Evolutionary conservation across 2,113 vertebrate species (phyloP), one percentile per base, ranked within the genome.

Genomic region (Laterallus jamaicensis): DNA sequence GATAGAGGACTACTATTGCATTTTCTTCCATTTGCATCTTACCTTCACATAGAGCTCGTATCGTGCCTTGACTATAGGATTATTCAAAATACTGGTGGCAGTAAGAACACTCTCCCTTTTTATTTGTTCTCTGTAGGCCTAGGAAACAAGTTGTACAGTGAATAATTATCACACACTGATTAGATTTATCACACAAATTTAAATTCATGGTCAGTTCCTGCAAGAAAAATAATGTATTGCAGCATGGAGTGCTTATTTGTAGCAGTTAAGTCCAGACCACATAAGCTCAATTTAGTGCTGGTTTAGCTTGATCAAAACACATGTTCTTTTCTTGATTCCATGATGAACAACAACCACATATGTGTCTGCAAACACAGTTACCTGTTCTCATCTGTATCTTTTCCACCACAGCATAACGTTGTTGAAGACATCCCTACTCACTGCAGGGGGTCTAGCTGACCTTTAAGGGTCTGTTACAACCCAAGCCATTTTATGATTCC

Each of bases 11-110:
- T 39, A 55, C 17, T 21, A 28, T 5, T 58, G 37, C 69, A 63
- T 67, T 59, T 49, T n/a, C 69, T 80, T 44, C 35, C 39, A 86
- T n/a, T 40, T 37, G 77, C 54, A 93, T 49, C 98, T 98, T 98
- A 99, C 98, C 98, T 99, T 99, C 70, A 99, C 97, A 92, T 98
- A 99, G 44, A 98, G 98, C 78, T 99, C 98, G 5, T 98, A 99
- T 49, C 98, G 97, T 28, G 98, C 98, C 84, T 98, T 99, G 89
- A 99, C 98, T 92, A 98, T 98, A 64, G 98, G 98, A 94, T 99
- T 99, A 96, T 99, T 99, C 97, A 99, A 97, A 89, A 99, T 99
- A 95, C 98, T 99, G 88, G 98, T 98, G 93, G 98, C 98, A 82
- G 98, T 99, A 92, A 99, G 97, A 58, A 99, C 98, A 75, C 98